Percentiles rank a stretch among this genome's conserved stretches.
These are phyloP conservation scores for Rousettus leschenaultii DNA, from an alignment of 2,113 vertebrate species.

Conservation along the genomic window DNA sequence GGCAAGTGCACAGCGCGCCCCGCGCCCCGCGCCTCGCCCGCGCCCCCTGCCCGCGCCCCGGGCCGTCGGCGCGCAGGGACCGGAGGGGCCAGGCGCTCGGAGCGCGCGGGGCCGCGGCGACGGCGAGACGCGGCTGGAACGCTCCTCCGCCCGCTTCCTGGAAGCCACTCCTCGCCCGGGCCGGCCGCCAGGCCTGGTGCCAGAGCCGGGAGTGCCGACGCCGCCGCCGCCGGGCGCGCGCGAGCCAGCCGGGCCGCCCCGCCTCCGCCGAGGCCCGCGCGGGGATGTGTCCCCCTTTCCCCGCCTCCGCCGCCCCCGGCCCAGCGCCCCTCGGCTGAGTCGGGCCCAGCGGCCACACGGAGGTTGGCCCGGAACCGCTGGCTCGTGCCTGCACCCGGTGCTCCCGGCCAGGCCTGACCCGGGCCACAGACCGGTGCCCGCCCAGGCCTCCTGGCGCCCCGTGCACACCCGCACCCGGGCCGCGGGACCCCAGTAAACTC, in stretches of 20 bases:
- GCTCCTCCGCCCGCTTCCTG: conserved; percentile 63
- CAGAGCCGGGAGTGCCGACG: conserved; percentile 57
- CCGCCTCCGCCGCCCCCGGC: not conserved
- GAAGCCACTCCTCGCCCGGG: conserved; percentile 56
- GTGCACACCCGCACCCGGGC: too few relatives aligned
- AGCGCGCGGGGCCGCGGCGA: conserved; percentile 51
- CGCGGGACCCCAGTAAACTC: not conserved
- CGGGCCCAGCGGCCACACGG: not conserved
- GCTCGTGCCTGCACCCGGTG: not conserved
- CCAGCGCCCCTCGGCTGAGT: not conserved
- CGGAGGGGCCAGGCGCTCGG: not conserved
- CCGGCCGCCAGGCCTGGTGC: conserved; percentile 65
- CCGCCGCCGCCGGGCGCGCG: conserved; percentile 17
- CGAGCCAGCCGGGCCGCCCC: conserved; percentile 31
- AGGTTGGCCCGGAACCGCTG: conserved; percentile 5
- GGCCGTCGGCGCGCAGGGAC: not conserved
- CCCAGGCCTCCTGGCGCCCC: not conserved
- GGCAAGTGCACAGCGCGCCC: conserved; percentile 21
- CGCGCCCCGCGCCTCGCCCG: too few relatives aligned
- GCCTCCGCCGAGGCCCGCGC: not conserved
- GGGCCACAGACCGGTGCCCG: too few relatives aligned
- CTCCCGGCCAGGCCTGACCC: not conserved
- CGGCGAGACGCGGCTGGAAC: conserved; percentile 57
- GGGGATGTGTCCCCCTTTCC: not conserved
- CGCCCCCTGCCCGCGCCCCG: too few relatives aligned